These are phyloP conservation scores for Sisyra terminalis DNA, from an alignment of 2,888 invertebrate genomes.

Conservation along the genomic window DNA sequence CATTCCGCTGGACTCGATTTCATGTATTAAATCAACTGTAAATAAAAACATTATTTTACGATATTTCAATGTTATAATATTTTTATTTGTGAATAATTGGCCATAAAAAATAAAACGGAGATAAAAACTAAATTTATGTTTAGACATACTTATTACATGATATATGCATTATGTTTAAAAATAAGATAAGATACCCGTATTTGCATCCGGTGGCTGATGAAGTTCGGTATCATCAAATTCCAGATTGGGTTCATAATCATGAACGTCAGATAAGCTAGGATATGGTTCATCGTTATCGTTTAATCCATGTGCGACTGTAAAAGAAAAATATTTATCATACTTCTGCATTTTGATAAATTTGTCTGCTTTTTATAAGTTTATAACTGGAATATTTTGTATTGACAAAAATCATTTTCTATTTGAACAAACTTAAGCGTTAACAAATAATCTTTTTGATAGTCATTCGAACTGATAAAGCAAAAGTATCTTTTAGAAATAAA, in stretches of 20 bases:
- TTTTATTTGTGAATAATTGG: no score
- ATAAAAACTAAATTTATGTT: neutral
- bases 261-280: slow-evolving; percentile 78
- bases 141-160: slow-evolving; percentile 17
- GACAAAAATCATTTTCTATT: no score
- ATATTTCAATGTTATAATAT: no score
- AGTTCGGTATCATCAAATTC: slow-evolving; percentile 94
- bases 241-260: slow-evolving; percentile 88
- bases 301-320: slow-evolving; percentile 21
- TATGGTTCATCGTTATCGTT: slow-evolving; percentile 58
- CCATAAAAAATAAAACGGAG: no score
- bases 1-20: slow-evolving; percentile 27
- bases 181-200: slow-evolving; percentile 40
- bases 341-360: no score
- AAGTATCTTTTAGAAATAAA: no score
- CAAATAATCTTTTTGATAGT: no score
- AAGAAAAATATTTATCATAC: neutral
- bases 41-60: slow-evolving; percentile 5
- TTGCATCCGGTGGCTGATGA: slow-evolving; percentile 42
- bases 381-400: no score
- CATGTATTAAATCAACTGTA: slow-evolving; percentile 22
- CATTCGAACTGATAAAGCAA: no score
- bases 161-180: neutral
- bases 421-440: no score
- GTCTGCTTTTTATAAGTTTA: no score